These are phyloP conservation scores for Neogale vison DNA, from an alignment of 2,113 vertebrate species.

Conservation along the genomic window DNA sequence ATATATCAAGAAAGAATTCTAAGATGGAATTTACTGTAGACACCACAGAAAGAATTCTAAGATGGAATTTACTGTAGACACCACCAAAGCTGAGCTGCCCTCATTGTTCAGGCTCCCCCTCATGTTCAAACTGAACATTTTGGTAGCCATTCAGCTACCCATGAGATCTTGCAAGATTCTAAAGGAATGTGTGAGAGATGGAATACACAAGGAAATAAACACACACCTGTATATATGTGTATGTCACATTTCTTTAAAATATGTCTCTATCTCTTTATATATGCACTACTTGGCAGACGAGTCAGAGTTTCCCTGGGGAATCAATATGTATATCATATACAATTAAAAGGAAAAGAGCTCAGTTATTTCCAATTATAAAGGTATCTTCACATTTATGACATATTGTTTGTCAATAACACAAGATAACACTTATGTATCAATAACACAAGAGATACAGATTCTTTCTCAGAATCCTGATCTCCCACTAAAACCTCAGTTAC, in stretches of 20 bases:
- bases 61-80: neutral
- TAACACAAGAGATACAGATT: neutral
- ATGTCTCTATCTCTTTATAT: neutral
- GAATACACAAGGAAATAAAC: neutral
- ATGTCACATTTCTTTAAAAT: neutral
- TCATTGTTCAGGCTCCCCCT: neutral
- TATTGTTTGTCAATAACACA: neutral
- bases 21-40: neutral
- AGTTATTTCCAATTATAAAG: slow-evolving; percentile 17
- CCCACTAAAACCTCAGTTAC: neutral
- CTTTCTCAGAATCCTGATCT: neutral
- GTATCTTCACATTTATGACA: neutral
- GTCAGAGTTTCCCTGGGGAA: neutral
- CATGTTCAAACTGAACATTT: neutral
- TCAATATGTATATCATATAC: neutral
- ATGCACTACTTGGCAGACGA: neutral
- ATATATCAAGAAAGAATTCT: slow-evolving; percentile 10
- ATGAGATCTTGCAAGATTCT: neutral
- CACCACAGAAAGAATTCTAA: neutral
- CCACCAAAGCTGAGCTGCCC: neutral
- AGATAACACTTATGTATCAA: neutral
- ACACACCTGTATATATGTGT: neutral
- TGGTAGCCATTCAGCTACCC: neutral
- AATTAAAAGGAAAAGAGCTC: neutral
- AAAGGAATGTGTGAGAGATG: neutral